These are phyloP conservation scores for Bombyx huttoni DNA, from an alignment of 2,888 invertebrate species.

Conservation along the genomic window DNA sequence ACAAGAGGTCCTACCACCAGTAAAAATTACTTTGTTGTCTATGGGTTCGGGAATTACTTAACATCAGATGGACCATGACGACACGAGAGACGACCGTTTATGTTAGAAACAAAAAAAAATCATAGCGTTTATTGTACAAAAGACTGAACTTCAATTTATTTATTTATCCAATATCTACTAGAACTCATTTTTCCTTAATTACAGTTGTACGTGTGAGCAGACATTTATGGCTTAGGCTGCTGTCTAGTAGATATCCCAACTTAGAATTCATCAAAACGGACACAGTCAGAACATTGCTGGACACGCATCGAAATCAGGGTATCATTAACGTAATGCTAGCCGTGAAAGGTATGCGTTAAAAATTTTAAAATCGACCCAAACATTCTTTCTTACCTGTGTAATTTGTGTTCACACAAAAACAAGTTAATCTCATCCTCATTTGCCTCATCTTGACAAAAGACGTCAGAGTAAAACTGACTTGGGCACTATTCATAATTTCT, in stretches of 20 bases:
- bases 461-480: no score
- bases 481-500: no score
- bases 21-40: no score
- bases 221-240: slow-evolving; percentile 68
- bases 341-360: slow-evolving; percentile 63
- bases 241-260: slow-evolving; percentile 72
- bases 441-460: no score
- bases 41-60: no score
- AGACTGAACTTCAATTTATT: neutral
- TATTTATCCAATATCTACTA: no score
- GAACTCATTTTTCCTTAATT: slow-evolving; percentile 11
- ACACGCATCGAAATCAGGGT: slow-evolving; percentile 81
- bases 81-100: no score
- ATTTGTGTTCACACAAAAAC: neutral
- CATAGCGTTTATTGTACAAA: neutral
- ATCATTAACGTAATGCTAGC: slow-evolving; percentile 79
- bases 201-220: slow-evolving; percentile 70
- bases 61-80: no score
- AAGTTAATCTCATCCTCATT: no score
- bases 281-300: slow-evolving; percentile 77
- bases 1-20: no score
- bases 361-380: neutral
- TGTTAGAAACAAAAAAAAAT: neutral
- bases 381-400: neutral
- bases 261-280: slow-evolving; percentile 74